phyloP scores from a whole-genome alignment of 2,888 invertebrate species.

The Drosophila niveifrons region DNA sequence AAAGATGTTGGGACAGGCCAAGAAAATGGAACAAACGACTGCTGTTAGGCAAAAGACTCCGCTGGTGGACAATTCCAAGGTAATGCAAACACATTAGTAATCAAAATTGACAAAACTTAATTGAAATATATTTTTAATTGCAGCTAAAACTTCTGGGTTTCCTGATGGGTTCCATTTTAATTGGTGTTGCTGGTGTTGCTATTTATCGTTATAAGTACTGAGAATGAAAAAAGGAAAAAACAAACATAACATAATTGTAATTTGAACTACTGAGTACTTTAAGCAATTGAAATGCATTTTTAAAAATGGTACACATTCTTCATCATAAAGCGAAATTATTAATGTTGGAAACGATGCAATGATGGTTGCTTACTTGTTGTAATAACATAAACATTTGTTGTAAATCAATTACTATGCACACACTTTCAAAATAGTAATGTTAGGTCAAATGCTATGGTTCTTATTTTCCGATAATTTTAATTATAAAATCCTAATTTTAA shows the following conservation, averaged over 20 bases:
- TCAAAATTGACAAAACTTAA: background rate
- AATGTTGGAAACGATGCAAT: slow-evolving; percentile 54
- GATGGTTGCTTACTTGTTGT: slow-evolving; percentile 56
- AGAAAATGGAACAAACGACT: slow-evolving; percentile 84
- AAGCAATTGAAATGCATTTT: slow-evolving; percentile 72
- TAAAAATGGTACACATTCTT: slow-evolving; percentile 34
- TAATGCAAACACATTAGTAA: slow-evolving; percentile 20
- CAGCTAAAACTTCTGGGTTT: slow-evolving; percentile 85
- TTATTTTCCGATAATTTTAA: slow-evolving; percentile 60
- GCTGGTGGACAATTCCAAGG: slow-evolving; percentile 83
- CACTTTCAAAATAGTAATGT: slow-evolving; percentile 53
- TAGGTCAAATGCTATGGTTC: slow-evolving; percentile 59
- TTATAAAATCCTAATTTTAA: slow-evolving; percentile 56
- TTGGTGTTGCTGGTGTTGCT: slow-evolving; percentile 90
- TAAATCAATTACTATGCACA: slow-evolving; percentile 55
- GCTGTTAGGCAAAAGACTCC: slow-evolving; percentile 79
- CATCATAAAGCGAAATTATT: slow-evolving; percentile 60
- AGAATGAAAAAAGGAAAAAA: slow-evolving; percentile 24
- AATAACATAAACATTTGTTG: slow-evolving; percentile 39
- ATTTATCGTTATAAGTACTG: slow-evolving; percentile 90
- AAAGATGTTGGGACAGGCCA: slow-evolving; percentile 88
- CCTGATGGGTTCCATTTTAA: slow-evolving; percentile 89
- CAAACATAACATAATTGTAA: slow-evolving; percentile 6
- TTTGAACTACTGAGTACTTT: slow-evolving; percentile 50
- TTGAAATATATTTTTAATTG: slow-evolving; percentile 15